Base-by-base conservation (phyloP, 2,888 invertebrate genomes). In the Sphinx pinastri region DNA sequence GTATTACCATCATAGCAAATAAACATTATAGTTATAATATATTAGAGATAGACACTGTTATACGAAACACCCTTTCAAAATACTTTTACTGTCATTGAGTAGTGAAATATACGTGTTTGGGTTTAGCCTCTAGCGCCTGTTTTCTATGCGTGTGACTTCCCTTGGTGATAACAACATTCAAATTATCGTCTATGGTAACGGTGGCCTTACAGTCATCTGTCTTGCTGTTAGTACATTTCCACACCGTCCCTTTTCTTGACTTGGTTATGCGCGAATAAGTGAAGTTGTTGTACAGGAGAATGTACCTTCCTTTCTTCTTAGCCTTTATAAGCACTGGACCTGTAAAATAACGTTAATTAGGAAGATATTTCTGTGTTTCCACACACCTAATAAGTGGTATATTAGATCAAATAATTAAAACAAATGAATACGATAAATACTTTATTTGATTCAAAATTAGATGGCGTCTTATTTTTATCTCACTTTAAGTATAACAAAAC, bases 71-170 rank as follows among this genome's bases (percentile, higher is more conserved):
- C 19, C 11, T 66, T 38, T 69, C 38, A 49, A 19, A 13, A 14
- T 38, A 8, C 5, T 7, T 38, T 68, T 25, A 55, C 49, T 58
- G 60, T 76, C 74, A 79, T 73, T 80, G 81, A 2, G 90, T 85
- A 66, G 87, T 84, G 80, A 93, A 93, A 82, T 93, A 94, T 1
- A 94, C 89, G 75, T 94, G 93, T 73, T 92, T 93, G 3, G 90
- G 88, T 68, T 87, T 92, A 5, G 74, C 71, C 5, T 83, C 82
- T 0, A 76, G 70, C 11, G 81, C 79, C 1, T 88, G 83, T 13
- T 77, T 78, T n/a, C 75, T 72, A 57, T 93, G 93, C 0, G 77
- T 79, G 71, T 93, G 93, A 0, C 73, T 73, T 0, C 85, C 85
- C 72, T 87, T 91, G 7, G 60, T 76, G 0, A 79, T 71, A 0